Evolutionary conservation across 2,888 invertebrate species (phyloP).

Genomic region (Prosapia bicincta): DNA sequence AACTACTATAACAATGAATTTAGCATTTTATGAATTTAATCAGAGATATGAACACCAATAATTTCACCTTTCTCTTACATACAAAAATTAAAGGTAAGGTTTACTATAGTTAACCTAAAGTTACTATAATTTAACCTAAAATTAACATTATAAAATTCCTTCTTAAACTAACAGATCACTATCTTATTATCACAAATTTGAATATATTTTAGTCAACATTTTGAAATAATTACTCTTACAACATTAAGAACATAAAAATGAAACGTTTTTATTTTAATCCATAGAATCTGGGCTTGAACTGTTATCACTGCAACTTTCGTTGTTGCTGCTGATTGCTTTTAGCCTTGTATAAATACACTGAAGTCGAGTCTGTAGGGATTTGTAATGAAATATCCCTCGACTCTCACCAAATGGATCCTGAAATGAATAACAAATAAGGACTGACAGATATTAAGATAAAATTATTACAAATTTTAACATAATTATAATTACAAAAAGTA

Average conservation of each 20-base stretch:
- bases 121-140: no score
- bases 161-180: neutral
- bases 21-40: no score
- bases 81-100: no score
- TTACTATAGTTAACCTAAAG: no score
- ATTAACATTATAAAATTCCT: neutral
- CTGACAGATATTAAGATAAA: neutral
- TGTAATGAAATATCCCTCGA: slow-evolving; percentile 42
- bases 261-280: neutral
- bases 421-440: no score
- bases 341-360: slow-evolving; percentile 37
- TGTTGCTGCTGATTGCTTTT: neutral
- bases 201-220: neutral
- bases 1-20: no score
- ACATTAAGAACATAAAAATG: neutral
- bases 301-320: neutral
- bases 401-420: slow-evolving; percentile 43
- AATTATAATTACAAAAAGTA: no score
- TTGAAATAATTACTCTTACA: neutral
- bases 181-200: neutral
- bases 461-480: no score
- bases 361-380: slow-evolving; percentile 37
- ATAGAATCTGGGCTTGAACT: neutral
- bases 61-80: no score
- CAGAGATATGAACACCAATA: no score